Base-by-base conservation (phyloP, 2,113 vertebrate genomes). In the Corythornis vintsioides region DNA sequence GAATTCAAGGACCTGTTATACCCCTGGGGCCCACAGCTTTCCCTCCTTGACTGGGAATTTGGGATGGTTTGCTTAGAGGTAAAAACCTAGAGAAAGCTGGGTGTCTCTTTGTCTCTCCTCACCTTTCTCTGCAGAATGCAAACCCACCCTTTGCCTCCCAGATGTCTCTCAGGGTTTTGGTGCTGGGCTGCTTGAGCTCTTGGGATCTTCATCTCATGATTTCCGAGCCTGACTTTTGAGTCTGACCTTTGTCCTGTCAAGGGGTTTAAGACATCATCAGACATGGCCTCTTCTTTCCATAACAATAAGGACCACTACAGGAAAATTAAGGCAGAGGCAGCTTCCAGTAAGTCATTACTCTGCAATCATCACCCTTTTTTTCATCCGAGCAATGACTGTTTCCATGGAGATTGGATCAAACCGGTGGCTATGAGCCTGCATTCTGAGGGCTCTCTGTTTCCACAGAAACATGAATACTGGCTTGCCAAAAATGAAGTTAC, bases 351-450 rank as follows among this genome's bases (percentile, higher is more conserved):
- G 57, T 85, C 67, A 92, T 95, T 93, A 96, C 50, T 87, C 91
- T 70, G 74, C 82, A 95, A 59, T 85, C 73, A 80, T 84, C 87
- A 78, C 22, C 24, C 35, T 87, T 65, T 78, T 89, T 86, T 86
- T 79, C 63, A 91, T 53, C 66, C 21, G 1, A 85, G 84, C 84
- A 88, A 56, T 13, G 42, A 55, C 13, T 77, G 95, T 97, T 96
- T 97, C 96, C 86, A 95, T 96, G 95, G 95, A 93, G 90, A 97
- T 84, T 1, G 5, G 26, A 95, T 38, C 67, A 95, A 95, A 80
- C 64, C 80, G 66, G 70, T 80, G 88, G 20, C 72, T 86, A 73
- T 0, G 4, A 64, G 35, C 20, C 0, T 80, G 71, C 21, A 6
- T 92, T 93, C 84, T 92, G 77, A 78, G 76, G 75, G 77, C 84